Evolutionary conservation across 1,140 invertebrate genomes (phyloP), one percentile per base, ranked within the genome.

Genomic region (Polyergus mexicanus): DNA sequence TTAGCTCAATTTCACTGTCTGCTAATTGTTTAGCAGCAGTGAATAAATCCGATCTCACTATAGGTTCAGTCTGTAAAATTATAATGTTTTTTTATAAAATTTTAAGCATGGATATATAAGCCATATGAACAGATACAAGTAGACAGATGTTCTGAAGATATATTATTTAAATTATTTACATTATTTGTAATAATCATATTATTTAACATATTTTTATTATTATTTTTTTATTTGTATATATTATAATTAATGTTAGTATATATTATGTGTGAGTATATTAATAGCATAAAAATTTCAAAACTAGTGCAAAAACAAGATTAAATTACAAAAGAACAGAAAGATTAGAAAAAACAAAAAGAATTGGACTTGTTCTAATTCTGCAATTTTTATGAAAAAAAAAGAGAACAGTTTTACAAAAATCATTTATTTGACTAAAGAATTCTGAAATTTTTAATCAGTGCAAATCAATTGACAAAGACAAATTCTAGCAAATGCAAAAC

Each of bases 1-100:
- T 86, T 8, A 95, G 84, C 10, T 94, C 86, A 58, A 95, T 94
- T 84, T 94, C 94, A 76, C 92, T 94, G 25, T 94, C 93, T 28
- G 91, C 93, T 86, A 95, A 90, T 84, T 93, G 91, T 77, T 92
- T 94, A 60, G 91, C 94, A 66, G 93, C 94, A 83, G 89, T 84
- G 22, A 94, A 92, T 19, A 94, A 81, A 88, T 92, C 90, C 1
- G 85, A 75, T 8, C 76, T 84, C n/a, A 84, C 51, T 71, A 88
- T 86, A 68, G 92, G 25, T 10, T 92, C 89, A 56, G 92, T 92
- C 93, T 94, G 81, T 8, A 60, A 84, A 77, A 7, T 47, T 16
- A 32, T 2, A 28, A 77, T 88, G 13, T 47, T 47, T 44, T 22
- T 74, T 10, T 54, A 28, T 1, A 3, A n/a, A 19, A 25, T 22